These are phyloP conservation scores for Tenthredo notha DNA, from an alignment of 2,888 invertebrate genomes.

Conservation along the genomic window DNA sequence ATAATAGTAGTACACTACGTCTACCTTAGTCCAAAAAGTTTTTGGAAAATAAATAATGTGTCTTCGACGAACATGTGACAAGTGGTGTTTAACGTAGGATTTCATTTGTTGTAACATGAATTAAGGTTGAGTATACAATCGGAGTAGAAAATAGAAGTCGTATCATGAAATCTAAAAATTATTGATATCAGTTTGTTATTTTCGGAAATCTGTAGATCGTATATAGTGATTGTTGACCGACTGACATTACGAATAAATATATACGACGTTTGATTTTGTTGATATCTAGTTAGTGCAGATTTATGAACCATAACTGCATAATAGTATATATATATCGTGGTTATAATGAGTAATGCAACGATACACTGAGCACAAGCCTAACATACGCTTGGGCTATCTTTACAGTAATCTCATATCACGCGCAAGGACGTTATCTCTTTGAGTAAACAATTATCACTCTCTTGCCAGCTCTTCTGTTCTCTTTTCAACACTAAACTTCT, in stretches of 20 bases:
- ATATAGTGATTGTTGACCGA: constrained; percentile 3
- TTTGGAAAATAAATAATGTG: not conserved
- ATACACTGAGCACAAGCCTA: constrained; percentile 31
- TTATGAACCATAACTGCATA: constrained; percentile 16
- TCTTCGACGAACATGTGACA: not conserved
- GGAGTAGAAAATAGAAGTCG: not conserved
- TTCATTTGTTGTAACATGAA: constrained; percentile 3
- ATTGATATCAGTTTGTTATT: not conserved
- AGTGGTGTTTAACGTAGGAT: not conserved
- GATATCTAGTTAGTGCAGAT: not conserved
- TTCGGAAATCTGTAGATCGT: not conserved
- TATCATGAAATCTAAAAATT: not conserved
- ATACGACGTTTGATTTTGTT: not conserved
- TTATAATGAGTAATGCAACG: not conserved
- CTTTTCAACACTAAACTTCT: not conserved
- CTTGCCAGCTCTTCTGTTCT: constrained; percentile 24
- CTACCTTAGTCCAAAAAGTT: not conserved
- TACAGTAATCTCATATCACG: constrained; percentile 68
- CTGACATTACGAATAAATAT: not conserved
- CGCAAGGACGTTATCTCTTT: constrained; percentile 44
- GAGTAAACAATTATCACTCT: constrained; percentile 44
- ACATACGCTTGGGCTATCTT: constrained; percentile 66
- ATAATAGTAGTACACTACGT: no score
- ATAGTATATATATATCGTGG: not conserved
- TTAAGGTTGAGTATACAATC: not conserved